Evolutionary conservation across 2,888 invertebrate species (phyloP).

Genomic region (Schizaphis graminum): DNA sequence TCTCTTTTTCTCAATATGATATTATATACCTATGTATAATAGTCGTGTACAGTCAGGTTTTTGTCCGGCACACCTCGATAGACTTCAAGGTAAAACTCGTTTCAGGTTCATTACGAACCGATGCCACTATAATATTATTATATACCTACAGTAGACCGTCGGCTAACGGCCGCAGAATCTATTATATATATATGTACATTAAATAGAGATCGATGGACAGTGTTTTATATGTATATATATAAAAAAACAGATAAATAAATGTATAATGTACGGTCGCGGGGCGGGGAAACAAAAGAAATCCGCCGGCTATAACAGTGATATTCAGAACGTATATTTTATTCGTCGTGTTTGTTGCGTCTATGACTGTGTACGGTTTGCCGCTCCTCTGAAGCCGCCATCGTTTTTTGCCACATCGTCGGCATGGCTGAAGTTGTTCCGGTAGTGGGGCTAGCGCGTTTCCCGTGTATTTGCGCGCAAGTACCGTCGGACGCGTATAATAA

Average conservation of each 20-base stretch:
- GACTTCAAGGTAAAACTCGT: conserved; percentile 65
- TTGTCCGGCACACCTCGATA: conserved; percentile 61
- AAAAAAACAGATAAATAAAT: background rate
- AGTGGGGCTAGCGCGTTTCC: background rate
- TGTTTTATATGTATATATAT: background rate
- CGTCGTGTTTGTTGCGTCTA: background rate
- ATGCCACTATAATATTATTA: conserved; percentile 4
- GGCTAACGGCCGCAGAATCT: conserved; percentile 60
- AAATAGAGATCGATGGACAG: background rate
- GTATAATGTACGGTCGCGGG: conserved; percentile 15
- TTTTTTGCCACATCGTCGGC: background rate
- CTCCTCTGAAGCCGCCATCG: background rate
- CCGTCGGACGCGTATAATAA: background rate
- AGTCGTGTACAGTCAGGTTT: conserved; percentile 45
- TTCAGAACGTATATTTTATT: conserved; percentile 49
- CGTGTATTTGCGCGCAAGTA: background rate
- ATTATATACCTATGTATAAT: background rate
- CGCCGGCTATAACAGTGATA: conserved; percentile 60
- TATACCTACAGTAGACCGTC: conserved; percentile 18
- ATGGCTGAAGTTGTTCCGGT: background rate
- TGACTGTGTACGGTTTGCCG: background rate
- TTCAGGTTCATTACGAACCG: conserved; percentile 65
- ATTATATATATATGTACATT: background rate
- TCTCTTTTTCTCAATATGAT: background rate
- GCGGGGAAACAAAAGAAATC: conserved; percentile 63